phyloP scores from a whole-genome alignment of 2,888 invertebrate genomes.

The Pocota personata region DNA sequence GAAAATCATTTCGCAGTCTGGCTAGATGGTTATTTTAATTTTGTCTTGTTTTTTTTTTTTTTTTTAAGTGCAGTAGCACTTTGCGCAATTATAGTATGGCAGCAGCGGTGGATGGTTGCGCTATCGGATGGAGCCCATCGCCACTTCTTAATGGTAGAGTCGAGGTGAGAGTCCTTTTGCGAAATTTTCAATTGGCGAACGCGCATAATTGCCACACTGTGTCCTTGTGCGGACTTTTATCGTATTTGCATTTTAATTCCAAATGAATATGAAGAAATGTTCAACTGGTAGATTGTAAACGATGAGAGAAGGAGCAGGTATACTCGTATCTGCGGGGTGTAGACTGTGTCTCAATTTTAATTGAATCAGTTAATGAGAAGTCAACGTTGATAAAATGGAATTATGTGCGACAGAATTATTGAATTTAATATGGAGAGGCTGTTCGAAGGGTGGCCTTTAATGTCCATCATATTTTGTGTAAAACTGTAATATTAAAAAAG shows the following conservation, averaged over 20 bases:
- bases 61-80: conserved; percentile 35
- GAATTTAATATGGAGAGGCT: background rate
- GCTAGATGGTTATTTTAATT: too few species aligned
- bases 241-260: conserved; percentile 18
- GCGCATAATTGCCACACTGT: conserved; percentile 47
- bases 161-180: conserved; percentile 28
- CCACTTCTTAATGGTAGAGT: background rate
- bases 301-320: background rate
- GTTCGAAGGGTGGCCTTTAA: background rate
- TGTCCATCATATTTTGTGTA: background rate
- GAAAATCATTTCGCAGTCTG: conserved; percentile 34
- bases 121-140: conserved; percentile 10
- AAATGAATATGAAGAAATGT: conserved; percentile 38
- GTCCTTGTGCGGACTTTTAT: conserved; percentile 28
- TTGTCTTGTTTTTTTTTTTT: conserved; percentile 1
- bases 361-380: conserved; percentile 12
- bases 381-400: background rate
- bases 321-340: background rate
- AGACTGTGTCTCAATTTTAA: conserved; percentile 10
- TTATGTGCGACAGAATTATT: background rate
- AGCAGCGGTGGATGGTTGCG: background rate
- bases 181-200: conserved; percentile 44
- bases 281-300: background rate
- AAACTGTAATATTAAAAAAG: background rate
- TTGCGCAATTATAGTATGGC: conserved; percentile 23